Evolutionary conservation across 2,888 invertebrate genomes (phyloP).

Genomic region (Drosophila greeni): DNA sequence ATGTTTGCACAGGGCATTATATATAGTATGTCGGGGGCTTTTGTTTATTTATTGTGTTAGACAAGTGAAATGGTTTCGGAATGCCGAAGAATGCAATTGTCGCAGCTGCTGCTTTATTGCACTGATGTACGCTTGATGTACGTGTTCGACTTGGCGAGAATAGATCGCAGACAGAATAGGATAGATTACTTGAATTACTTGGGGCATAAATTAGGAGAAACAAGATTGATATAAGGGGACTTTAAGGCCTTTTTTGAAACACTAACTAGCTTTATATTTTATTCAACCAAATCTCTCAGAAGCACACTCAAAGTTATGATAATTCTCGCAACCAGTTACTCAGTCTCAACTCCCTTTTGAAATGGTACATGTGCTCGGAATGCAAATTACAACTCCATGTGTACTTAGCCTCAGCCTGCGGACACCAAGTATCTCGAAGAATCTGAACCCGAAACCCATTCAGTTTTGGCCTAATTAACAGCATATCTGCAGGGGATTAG

Average conservation of each 20-base stretch:
- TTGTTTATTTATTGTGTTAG: constrained; percentile 39
- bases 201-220: not conserved
- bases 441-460: constrained; percentile 26
- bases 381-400: constrained; percentile 26
- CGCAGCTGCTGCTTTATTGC: constrained; percentile 35
- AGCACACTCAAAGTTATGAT: not conserved
- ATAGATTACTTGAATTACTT: constrained; percentile 6
- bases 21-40: constrained; percentile 29
- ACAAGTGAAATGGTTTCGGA: constrained; percentile 21
- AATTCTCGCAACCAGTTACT: not conserved
- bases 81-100: constrained; percentile 37
- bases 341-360: not conserved
- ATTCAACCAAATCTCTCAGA: not conserved
- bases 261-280: not conserved
- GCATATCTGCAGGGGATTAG: constrained; percentile 61
- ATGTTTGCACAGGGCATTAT: constrained; percentile 17
- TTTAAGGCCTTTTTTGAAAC: not conserved
- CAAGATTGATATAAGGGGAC: not conserved
- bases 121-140: constrained; percentile 27
- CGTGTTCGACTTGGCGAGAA: constrained; percentile 1
- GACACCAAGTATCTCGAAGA: constrained; percentile 21
- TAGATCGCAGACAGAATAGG: constrained; percentile 5
- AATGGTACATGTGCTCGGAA: constrained; percentile 1
- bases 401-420: constrained; percentile 16
- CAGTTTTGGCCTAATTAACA: constrained; percentile 64